Percentiles rank a stretch among this genome's conserved stretches.
Conservation (phyloP, 2,797 vertebrate species). For the Pempheris klunzingeri region DNA sequence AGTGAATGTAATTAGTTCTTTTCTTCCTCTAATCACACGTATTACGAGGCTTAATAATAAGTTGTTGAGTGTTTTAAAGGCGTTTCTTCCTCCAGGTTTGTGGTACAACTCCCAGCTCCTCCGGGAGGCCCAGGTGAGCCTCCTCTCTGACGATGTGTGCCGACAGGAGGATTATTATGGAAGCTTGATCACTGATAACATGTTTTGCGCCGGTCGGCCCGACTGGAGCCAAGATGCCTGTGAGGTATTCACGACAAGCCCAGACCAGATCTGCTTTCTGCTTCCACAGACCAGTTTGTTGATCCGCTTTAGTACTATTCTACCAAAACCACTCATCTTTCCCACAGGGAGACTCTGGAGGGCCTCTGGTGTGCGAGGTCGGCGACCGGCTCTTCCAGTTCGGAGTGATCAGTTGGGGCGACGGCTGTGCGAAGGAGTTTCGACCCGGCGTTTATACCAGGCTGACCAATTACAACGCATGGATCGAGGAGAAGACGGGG, state of each 20-base stretch:
- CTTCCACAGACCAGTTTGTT: rapidly evolving
- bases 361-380: slow-evolving; percentile 90
- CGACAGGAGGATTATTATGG: slow-evolving; percentile 83
- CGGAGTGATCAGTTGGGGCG: slow-evolving; percentile 96
- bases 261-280: background rate
- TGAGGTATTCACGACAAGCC: slow-evolving; percentile 81
- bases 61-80: background rate
- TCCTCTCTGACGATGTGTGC: slow-evolving; percentile 86
- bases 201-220: slow-evolving; percentile 91
- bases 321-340: background rate
- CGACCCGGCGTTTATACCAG: slow-evolving; percentile 95
- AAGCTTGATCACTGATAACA: slow-evolving; percentile 87
- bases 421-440: slow-evolving; percentile 85
- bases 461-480: slow-evolving; percentile 90
- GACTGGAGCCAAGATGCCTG: slow-evolving; percentile 91
- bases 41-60: background rate
- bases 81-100: slow-evolving; percentile 46
- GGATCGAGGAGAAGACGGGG: slow-evolving; percentile 85
- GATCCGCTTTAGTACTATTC: background rate
- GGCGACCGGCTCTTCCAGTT: slow-evolving; percentile 84
- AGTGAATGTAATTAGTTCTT: background rate
- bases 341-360: slow-evolving; percentile 94
- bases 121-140: slow-evolving; percentile 85
- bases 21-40: background rate
- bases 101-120: slow-evolving; percentile 87